These are phyloP conservation scores for Mamestra brassicae DNA, from an alignment of 2,888 invertebrate species.

Conservation along the genomic window DNA sequence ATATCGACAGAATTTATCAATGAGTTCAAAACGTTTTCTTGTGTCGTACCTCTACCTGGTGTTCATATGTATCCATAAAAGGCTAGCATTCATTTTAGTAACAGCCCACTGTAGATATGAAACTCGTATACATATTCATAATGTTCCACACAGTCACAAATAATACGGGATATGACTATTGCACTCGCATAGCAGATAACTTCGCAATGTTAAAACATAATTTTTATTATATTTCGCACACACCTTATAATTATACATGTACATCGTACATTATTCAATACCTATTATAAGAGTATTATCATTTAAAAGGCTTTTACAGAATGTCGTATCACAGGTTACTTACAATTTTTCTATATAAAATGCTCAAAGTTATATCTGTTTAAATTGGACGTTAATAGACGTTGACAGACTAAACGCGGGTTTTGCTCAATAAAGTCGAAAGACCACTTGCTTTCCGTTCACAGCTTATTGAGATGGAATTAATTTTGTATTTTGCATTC, in stretches of 20 bases:
- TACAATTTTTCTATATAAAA: constrained; percentile 24
- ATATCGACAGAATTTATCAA: background rate
- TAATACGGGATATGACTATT: constrained; percentile 32
- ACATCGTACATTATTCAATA: constrained; percentile 46
- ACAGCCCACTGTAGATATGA: constrained; percentile 40
- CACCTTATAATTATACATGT: constrained; percentile 56
- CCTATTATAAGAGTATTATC: constrained; percentile 41
- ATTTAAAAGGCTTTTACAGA: constrained; percentile 44
- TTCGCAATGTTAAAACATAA: constrained; percentile 65
- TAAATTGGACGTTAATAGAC: constrained; percentile 20
- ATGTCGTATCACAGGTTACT: constrained; percentile 62
- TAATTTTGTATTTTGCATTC: background rate
- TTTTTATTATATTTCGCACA: constrained; percentile 61
- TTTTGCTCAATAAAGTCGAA: constrained; percentile 18
- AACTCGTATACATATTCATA: constrained; percentile 56
- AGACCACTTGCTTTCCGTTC: constrained; percentile 12
- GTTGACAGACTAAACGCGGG: constrained; percentile 6
- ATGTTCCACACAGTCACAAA: constrained; percentile 50
- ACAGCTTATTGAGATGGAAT: constrained; percentile 13
- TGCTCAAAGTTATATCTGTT: constrained; percentile 25
- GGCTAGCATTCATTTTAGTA: constrained; percentile 29
- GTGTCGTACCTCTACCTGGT: constrained; percentile 48
- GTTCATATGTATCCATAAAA: constrained; percentile 30
- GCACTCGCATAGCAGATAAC: constrained; percentile 67
- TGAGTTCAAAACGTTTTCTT: constrained; percentile 51